Evolutionary conservation across 2,797 vertebrate genomes (phyloP).

Genomic region (Pelochelys cantorii): DNA sequence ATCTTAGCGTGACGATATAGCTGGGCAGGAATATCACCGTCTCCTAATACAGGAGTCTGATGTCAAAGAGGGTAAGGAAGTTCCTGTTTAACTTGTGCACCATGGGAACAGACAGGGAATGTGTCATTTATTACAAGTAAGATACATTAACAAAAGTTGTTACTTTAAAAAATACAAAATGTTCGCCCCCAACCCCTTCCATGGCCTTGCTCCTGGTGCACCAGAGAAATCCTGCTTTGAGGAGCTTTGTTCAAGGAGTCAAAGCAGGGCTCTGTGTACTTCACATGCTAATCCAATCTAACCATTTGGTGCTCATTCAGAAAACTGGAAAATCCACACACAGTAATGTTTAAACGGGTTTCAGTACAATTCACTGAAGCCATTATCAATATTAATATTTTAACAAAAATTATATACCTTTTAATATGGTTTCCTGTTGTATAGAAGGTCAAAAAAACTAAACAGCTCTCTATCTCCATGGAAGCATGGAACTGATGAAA

Average conservation of each 20-base stretch:
- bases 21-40: neutral
- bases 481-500: neutral
- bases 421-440: neutral
- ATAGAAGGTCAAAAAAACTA: neutral
- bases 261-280: neutral
- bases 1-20: slow-evolving; percentile 25
- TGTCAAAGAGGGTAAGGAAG: neutral
- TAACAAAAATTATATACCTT: neutral
- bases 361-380: neutral
- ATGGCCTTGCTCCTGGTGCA: neutral
- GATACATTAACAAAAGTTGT: neutral
- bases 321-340: neutral
- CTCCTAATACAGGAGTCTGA: slow-evolving; percentile 17
- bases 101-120: neutral
- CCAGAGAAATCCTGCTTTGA: neutral
- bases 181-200: neutral
- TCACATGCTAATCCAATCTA: neutral
- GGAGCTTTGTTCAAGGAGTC: neutral
- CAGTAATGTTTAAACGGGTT: neutral
- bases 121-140: neutral
- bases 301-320: neutral
- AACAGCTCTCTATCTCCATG: neutral
- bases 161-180: neutral
- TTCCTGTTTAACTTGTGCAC: neutral
- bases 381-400: neutral